Evolutionary conservation across 2,797 vertebrate species (phyloP).

Genomic region (Helostoma temminkii): DNA sequence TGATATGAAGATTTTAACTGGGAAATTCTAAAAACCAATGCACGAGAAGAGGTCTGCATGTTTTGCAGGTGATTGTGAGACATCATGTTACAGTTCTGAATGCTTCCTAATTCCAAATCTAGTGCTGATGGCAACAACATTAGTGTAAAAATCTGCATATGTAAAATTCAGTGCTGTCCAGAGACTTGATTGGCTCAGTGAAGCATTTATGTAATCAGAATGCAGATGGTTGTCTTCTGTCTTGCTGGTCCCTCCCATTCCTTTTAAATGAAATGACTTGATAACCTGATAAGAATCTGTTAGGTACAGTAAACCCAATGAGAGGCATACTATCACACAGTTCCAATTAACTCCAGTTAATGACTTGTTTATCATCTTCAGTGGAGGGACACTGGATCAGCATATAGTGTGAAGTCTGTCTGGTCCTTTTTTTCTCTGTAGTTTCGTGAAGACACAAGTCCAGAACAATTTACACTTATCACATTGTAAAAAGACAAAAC

Average conservation of each 20-base stretch:
- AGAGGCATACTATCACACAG: conserved; percentile 22
- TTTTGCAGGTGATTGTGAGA: too few relatives aligned
- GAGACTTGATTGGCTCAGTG: neutral
- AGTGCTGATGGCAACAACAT: too few relatives aligned
- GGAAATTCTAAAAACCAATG: too few relatives aligned
- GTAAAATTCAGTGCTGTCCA: neutral
- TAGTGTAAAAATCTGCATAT: too few relatives aligned
- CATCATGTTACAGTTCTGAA: too few relatives aligned
- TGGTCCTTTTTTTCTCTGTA: neutral
- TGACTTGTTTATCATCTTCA: conserved; percentile 32
- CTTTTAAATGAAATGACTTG: conserved; percentile 23
- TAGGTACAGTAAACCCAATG: conserved; percentile 26
- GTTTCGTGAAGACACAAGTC: neutral
- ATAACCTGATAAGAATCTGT: conserved; percentile 31
- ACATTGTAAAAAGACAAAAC: neutral
- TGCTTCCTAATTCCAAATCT: too few relatives aligned
- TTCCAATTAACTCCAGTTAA: conserved; percentile 44
- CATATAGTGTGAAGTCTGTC: neutral
- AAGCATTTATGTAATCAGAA: neutral
- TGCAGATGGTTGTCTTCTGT: conserved; percentile 5
- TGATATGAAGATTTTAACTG: too few relatives aligned
- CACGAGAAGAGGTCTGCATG: too few relatives aligned
- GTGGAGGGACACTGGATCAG: conserved; percentile 3
- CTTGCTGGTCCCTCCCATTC: neutral
- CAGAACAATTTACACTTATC: neutral